A percentile compares a stretch with the other conserved stretches of the same genome.
Evolutionary conservation across 2,888 invertebrate genomes (phyloP).

Genomic region (Lasioglossum zephyrum): DNA sequence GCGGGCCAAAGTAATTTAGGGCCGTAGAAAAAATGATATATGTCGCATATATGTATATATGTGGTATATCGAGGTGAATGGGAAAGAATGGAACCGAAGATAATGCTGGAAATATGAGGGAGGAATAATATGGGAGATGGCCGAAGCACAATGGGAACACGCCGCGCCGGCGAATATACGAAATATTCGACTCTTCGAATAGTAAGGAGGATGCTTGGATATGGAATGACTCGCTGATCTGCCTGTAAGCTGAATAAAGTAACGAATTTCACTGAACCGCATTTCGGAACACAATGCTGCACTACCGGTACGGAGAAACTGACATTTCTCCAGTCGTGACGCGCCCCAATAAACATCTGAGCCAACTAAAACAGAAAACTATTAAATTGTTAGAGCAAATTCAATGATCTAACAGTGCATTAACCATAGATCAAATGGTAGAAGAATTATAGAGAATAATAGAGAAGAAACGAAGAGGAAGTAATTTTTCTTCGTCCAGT

Average conservation of each 20-base stretch:
- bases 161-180: neutral
- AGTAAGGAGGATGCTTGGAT: neutral
- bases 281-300: neutral
- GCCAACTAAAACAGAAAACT: neutral
- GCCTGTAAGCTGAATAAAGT: neutral
- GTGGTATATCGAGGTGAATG: constrained; percentile 4
- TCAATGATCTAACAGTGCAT: no score
- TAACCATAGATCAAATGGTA: no score
- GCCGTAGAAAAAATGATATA: constrained; percentile 24
- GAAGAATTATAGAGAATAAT: neutral
- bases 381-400: neutral
- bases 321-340: neutral
- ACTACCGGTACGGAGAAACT: neutral
- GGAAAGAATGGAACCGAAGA: neutral
- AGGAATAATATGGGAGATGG: neutral
- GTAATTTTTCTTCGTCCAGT: neutral
- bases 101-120: constrained; percentile 2
- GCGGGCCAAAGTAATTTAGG: constrained; percentile 24
- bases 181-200: constrained; percentile 40
- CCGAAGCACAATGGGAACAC: constrained; percentile 12
- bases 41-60: neutral
- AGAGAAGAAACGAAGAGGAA: neutral
- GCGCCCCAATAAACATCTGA: neutral
- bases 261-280: neutral
- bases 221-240: neutral